Percentiles rank a stretch among this genome's conserved stretches.
These are phyloP conservation scores for Todiramphus chloris DNA, from an alignment of 2,113 vertebrate species.

Conservation along the genomic window DNA sequence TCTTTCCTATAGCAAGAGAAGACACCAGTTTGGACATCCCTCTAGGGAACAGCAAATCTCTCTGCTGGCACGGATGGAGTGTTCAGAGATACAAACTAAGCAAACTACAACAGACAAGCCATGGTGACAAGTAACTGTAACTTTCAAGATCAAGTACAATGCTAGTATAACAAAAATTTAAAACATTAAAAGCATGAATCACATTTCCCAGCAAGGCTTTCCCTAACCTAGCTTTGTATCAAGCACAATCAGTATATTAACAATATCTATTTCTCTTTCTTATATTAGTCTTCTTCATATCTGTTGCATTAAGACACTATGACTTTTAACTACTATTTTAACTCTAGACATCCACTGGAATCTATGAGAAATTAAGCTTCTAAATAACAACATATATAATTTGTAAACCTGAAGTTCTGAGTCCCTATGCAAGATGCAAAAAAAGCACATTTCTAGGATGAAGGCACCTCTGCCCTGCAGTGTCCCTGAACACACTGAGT, in stretches of 20 bases:
- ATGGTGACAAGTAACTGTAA: fast-evolving
- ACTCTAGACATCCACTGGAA: background rate
- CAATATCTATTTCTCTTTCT: background rate
- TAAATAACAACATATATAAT: background rate
- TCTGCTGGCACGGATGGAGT: background rate
- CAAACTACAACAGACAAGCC: background rate
- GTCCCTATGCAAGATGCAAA: background rate
- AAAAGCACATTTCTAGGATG: background rate
- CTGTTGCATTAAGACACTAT: background rate
- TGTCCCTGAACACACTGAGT: background rate
- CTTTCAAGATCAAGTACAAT: background rate
- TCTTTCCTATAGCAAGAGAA: background rate
- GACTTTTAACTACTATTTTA: background rate
- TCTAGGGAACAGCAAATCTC: background rate
- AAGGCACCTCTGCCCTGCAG: background rate
- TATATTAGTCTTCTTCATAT: background rate
- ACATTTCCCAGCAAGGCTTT: background rate
- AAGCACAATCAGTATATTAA: background rate
- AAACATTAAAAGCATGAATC: background rate
- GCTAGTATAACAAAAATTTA: background rate
- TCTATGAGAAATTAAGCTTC: background rate
- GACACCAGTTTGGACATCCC: background rate
- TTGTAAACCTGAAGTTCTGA: background rate
- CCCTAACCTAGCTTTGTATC: background rate
- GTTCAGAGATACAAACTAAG: fast-evolving